phyloP scores from a whole-genome alignment of 2,888 invertebrate genomes.

The Cryptus armator region DNA sequence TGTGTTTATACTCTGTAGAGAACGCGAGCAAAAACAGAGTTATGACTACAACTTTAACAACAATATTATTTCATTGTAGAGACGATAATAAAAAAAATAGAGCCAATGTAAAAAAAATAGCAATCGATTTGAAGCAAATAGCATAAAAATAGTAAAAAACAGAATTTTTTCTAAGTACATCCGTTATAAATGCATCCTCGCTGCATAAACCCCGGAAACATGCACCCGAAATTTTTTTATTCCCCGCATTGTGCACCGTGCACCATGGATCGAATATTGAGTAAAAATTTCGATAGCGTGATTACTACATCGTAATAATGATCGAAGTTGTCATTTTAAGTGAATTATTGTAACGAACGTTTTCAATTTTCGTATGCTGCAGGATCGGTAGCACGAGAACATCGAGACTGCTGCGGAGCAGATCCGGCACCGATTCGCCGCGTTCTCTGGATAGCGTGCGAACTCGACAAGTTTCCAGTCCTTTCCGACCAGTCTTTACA shows the following conservation, averaged over 20 bases:
- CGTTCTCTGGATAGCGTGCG: constrained; percentile 84
- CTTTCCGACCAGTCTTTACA: constrained; percentile 78
- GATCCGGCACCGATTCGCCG: constrained; percentile 88
- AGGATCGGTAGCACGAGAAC: constrained; percentile 81
- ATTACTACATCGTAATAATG: neutral
- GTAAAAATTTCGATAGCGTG: neutral
- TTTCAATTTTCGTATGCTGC: constrained; percentile 72
- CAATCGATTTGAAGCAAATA: neutral
- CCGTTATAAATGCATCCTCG: constrained; percentile 23
- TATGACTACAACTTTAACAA: neutral
- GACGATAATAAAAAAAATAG: neutral
- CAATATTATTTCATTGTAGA: neutral
- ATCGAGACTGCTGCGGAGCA: constrained; percentile 84
- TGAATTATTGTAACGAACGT: constrained; percentile 33
- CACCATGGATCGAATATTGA: constrained; percentile 33
- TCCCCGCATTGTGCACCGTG: constrained; percentile 38
- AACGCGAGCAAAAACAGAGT: neutral
- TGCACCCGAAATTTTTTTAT: neutral
- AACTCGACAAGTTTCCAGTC: constrained; percentile 82
- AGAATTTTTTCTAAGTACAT: neutral
- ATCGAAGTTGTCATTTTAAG: constrained; percentile 2
- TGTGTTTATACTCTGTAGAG: neutral
- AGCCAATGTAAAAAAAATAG: neutral
- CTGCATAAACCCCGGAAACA: neutral
- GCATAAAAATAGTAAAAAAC: no score